A percentile compares a stretch with the other conserved stretches of the same genome.
phyloP scores from a whole-genome alignment of 2,888 invertebrate genomes.

The Teleogryllus oceanicus region DNA sequence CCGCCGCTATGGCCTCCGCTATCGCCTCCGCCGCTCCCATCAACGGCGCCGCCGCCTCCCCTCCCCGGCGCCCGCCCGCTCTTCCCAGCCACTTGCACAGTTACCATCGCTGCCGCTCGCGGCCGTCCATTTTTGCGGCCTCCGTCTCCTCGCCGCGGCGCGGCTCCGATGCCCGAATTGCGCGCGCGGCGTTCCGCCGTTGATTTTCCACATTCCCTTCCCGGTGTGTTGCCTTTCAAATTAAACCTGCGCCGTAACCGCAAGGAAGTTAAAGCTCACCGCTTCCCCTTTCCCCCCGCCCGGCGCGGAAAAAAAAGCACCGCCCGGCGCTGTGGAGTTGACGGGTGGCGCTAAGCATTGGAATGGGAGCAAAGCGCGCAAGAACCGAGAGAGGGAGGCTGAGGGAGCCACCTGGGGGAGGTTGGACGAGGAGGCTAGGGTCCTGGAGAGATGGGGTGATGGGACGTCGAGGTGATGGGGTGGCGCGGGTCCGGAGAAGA shows the following conservation, averaged over 20 bases:
- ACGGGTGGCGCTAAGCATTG: constrained; percentile 1
- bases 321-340: neutral
- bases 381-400: neutral
- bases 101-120: neutral
- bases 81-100: neutral
- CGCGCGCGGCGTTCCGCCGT: neutral
- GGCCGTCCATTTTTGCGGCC: neutral
- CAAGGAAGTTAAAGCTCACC: neutral
- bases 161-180: neutral
- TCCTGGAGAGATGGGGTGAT: neutral
- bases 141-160: neutral
- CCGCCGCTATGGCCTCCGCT: neutral
- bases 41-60: neutral
- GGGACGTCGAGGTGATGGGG: too few species aligned
- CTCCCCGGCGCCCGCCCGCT: neutral
- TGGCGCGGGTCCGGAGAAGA: too few species aligned
- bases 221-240: neutral
- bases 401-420: neutral
- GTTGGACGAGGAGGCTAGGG: neutral
- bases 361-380: neutral
- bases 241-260: constrained; percentile 18
- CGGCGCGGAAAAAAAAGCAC: neutral
- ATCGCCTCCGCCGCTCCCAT: neutral
- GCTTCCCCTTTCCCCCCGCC: neutral
- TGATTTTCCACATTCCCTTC: neutral